Evolutionary conservation across 2,888 invertebrate species (phyloP).

Genomic region (Sesamia inferens): DNA sequence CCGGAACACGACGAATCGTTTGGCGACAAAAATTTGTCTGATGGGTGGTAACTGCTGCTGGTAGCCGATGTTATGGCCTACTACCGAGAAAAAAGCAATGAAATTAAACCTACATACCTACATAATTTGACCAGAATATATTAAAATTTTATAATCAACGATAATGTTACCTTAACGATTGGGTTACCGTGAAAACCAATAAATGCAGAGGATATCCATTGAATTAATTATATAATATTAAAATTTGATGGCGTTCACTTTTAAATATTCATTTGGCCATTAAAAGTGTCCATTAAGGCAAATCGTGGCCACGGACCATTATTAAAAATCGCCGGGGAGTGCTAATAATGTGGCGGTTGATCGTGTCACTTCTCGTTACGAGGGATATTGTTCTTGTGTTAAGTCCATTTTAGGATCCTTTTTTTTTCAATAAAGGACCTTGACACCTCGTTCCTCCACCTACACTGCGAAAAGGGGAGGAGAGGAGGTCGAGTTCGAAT

Average conservation of each 20-base stretch:
- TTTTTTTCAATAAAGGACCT: neutral
- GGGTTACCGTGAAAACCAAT: constrained; percentile 69
- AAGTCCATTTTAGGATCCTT: neutral
- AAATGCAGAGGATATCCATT: constrained; percentile 62
- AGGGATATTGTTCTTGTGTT: constrained; percentile 29
- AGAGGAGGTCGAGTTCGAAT: neutral
- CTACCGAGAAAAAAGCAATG: neutral
- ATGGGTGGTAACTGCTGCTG: too few relatives aligned
- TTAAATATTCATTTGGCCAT: constrained; percentile 84
- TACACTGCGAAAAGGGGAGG: neutral
- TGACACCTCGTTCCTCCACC: neutral
- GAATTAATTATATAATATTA: constrained; percentile 83
- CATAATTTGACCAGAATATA: too few relatives aligned
- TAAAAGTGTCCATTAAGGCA: constrained; percentile 83
- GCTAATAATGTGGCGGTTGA: constrained; percentile 61
- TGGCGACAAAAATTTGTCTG: too few relatives aligned
- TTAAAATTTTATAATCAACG: constrained; percentile 62
- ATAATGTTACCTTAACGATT: constrained; percentile 66
- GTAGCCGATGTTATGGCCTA: too few relatives aligned
- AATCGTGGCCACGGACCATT: constrained; percentile 72
- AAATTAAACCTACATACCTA: constrained; percentile 12
- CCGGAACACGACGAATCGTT: too few relatives aligned
- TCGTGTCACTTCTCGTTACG: constrained; percentile 48
- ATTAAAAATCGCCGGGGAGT: constrained; percentile 74
- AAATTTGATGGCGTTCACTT: constrained; percentile 78